Conservation (phyloP, 2,888 invertebrate species). For the Drosophila neutralis region DNA sequence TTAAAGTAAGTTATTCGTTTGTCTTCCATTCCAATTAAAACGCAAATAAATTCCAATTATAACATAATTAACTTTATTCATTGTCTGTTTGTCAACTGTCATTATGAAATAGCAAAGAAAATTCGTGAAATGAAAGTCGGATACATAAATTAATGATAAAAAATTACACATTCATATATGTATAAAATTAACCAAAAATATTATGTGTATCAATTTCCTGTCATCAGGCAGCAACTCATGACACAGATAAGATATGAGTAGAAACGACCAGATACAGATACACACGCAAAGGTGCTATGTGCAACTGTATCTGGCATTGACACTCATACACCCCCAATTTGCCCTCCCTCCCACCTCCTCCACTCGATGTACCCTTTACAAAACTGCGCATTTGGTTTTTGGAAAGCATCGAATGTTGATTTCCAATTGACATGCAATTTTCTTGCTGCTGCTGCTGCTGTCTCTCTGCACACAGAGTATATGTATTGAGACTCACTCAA, state of each 20-base stretch:
- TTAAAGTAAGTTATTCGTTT: slow-evolving; percentile 3
- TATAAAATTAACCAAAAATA: neutral
- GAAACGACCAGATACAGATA: slow-evolving; percentile 11
- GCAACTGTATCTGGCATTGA: slow-evolving; percentile 44
- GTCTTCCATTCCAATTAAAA: slow-evolving; percentile 45
- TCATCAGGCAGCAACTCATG: slow-evolving; percentile 38
- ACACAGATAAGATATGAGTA: slow-evolving; percentile 39
- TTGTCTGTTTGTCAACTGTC: slow-evolving; percentile 2
- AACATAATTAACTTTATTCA: slow-evolving; percentile 15
- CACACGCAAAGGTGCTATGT: slow-evolving; percentile 31
- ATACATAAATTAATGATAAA: slow-evolving; percentile 42
- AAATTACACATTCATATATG: slow-evolving; percentile 39
- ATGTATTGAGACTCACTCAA: neutral
- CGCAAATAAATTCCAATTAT: slow-evolving; percentile 49
- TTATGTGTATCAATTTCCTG: slow-evolving; percentile 53
- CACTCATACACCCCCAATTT: neutral
- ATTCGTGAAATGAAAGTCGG: slow-evolving; percentile 23
- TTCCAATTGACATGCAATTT: slow-evolving; percentile 63
- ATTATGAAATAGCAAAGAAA: slow-evolving; percentile 37
- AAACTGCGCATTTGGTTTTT: slow-evolving; percentile 70
- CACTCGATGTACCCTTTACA: neutral
- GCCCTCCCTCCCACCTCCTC: neutral
- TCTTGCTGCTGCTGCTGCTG: slow-evolving; percentile 11
- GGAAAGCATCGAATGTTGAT: slow-evolving; percentile 56
- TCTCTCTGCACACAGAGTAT: slow-evolving; percentile 2